Percentiles rank a stretch among this genome's conserved stretches.
Conservation (phyloP, 2,113 vertebrate genomes). For the Propithecus coquereli region DNA sequence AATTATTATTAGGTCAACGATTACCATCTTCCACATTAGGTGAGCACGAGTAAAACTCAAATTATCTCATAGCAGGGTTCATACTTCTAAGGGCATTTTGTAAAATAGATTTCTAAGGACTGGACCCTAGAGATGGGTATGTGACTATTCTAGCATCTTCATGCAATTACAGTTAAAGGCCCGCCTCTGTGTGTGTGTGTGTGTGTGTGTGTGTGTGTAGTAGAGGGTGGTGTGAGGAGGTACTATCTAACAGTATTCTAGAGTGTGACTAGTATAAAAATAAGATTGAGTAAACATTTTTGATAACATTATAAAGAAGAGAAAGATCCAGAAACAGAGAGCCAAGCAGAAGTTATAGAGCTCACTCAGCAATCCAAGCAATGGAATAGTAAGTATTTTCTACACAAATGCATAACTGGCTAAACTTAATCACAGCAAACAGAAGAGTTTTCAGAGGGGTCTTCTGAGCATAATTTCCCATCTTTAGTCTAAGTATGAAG, state of each 20-base stretch:
- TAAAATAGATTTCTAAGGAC: conserved; percentile 39
- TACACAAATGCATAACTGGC: not conserved
- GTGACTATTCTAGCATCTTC: not conserved
- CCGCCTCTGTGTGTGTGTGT: not conserved
- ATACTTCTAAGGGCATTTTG: not conserved
- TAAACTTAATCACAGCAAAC: not conserved
- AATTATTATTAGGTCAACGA: not conserved
- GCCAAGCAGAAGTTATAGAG: not conserved
- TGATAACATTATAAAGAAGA: not conserved
- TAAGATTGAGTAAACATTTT: not conserved
- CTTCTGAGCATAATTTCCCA: not conserved
- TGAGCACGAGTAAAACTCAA: not conserved
- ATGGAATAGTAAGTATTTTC: not conserved
- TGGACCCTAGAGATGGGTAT: not conserved
- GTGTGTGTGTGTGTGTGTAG: not conserved
- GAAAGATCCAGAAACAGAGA: not conserved
- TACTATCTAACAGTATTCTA: not conserved
- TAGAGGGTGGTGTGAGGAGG: not conserved
- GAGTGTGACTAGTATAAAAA: not conserved
- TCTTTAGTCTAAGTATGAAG: not conserved
- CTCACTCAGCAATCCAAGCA: not conserved
- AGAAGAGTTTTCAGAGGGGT: not conserved
- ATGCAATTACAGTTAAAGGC: not conserved
- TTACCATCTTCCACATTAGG: not conserved
- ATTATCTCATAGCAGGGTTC: not conserved